phyloP scores from a whole-genome alignment of 2,113 vertebrate species.

The Melanerpes aurifrons region DNA sequence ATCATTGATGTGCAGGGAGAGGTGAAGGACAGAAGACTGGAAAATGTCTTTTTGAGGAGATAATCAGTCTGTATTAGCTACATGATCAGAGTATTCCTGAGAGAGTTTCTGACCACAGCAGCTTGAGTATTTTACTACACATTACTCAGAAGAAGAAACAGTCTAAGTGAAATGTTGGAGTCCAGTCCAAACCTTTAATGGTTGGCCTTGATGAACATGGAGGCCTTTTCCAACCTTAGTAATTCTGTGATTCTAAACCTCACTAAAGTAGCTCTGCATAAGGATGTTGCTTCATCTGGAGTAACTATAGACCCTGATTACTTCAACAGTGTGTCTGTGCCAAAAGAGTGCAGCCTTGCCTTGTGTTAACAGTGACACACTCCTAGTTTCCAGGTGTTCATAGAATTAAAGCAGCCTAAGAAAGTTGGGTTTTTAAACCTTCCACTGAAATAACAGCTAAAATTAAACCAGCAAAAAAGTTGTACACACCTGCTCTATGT shows the following conservation, averaged over 20 bases:
- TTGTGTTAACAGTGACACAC: background rate
- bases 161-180: background rate
- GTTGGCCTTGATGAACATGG: too few species aligned
- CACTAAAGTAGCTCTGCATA: background rate
- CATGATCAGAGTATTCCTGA: background rate
- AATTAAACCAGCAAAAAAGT: background rate
- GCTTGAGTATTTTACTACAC: background rate
- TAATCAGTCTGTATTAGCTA: background rate
- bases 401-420: background rate
- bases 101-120: background rate
- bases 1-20: background rate
- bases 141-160: background rate
- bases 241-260: background rate
- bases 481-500: too few species aligned
- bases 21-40: background rate
- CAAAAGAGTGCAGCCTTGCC: background rate
- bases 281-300: background rate
- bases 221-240: too few species aligned
- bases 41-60: background rate
- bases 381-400: background rate
- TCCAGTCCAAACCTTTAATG: background rate
- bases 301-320: background rate
- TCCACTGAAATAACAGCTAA: background rate
- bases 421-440: background rate
- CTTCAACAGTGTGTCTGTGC: rapidly evolving